Conservation (phyloP, 2,888 invertebrate genomes). For the Germaria angustata region DNA sequence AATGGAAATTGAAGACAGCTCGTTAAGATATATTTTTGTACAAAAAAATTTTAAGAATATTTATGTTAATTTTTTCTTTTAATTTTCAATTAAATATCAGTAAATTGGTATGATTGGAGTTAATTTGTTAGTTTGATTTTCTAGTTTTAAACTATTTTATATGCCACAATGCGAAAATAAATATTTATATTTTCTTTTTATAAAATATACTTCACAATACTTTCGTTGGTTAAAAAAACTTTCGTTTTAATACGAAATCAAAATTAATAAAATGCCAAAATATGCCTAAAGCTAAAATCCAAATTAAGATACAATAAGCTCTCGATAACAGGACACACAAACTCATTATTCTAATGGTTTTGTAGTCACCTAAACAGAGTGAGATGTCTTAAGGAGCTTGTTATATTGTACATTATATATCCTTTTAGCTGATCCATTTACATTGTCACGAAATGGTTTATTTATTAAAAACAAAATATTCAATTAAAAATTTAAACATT, state of each 20-base stretch:
- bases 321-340: neutral
- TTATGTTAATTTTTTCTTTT: conserved; percentile 9
- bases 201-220: conserved; percentile 18
- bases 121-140: conserved; percentile 47
- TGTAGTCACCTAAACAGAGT: too few relatives aligned
- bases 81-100: conserved; percentile 29
- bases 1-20: conserved; percentile 91
- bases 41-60: conserved; percentile 29
- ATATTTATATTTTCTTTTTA: conserved; percentile 37
- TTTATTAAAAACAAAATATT: conserved; percentile 12
- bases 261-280: conserved; percentile 43
- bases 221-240: neutral
- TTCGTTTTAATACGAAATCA: conserved; percentile 6
- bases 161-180: conserved; percentile 25
- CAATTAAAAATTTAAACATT: conserved; percentile 19
- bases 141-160: conserved; percentile 25
- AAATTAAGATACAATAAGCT: conserved; percentile 7
- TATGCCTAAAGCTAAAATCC: conserved; percentile 52
- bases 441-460: conserved; percentile 11
- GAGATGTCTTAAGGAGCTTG: neutral
- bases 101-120: conserved; percentile 7
- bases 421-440: conserved; percentile 1
- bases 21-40: conserved; percentile 82
- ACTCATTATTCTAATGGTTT: too few relatives aligned
- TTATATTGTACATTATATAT: neutral